Base-by-base conservation (phyloP, 2,113 vertebrate species). In the Columba livia region DNA sequence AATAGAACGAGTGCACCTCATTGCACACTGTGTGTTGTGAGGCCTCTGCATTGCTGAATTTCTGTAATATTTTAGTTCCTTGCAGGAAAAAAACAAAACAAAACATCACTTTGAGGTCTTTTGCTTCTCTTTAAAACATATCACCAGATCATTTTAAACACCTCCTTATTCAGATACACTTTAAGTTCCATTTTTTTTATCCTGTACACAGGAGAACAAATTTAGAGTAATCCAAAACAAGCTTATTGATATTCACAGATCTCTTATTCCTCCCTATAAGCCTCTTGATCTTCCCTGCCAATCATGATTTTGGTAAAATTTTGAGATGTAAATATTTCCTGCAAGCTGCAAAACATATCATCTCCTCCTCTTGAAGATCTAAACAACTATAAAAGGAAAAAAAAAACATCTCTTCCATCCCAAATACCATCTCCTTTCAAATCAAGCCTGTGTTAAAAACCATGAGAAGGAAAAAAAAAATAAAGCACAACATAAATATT, bases 291-390 rank as follows among this genome's bases (percentile, higher is more conserved):
- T 93, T 89, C 40, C 11, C 21, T 73, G 36, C 6, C 11, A 70
- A 11, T n/a, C 38, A 71, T 40, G 44, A 79, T 40, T 85, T 61
- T 50, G 31, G 31, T 58, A 73, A 82, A 66, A 53, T 40, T 72
- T 44, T 77, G 57, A 89, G 26, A 83, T 40, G 26, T 10, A 93
- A 86, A 51, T 56, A 89, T 50, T 67, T 85, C 15, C 50, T 69
- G 28, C 21, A 75, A 71, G 28, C 38, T 89, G 31, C 25, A 95
- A 82, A 89, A 77, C 12, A 12, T 34, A 60, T 18, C 3, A 14
- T 65, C 6, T 79, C 31, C 25, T 85, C 6, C 51, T 69, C 44
- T 50, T 44, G 44, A 21, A 77, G 10, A 53, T 25, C 34, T 65
- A 93, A 95, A 74, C 17, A 78, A 44, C 9, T 51, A 10, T 17